Evolutionary conservation across 2,113 vertebrate species (phyloP).

Genomic region (Neopipo cinnamomea): DNA sequence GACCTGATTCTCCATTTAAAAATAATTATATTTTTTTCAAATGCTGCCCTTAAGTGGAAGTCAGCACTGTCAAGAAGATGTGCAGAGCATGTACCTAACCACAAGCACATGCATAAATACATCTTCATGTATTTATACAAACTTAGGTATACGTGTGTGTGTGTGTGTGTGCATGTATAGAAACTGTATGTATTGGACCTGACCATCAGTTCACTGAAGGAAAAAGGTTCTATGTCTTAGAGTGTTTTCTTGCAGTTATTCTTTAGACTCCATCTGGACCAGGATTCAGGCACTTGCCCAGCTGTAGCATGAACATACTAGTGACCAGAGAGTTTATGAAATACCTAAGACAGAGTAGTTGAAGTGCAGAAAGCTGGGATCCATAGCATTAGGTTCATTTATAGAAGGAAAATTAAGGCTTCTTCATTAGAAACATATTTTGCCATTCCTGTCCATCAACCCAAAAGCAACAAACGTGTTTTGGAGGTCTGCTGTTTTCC

Average conservation of each 20-base stretch:
- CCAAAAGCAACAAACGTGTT: neutral
- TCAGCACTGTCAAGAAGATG: neutral
- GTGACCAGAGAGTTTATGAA: neutral
- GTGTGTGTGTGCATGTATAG: neutral
- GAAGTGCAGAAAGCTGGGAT: neutral
- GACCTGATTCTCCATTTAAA: neutral
- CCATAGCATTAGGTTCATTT: neutral
- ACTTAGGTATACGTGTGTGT: fast-evolving
- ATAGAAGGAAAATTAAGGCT: neutral
- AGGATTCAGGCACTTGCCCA: neutral
- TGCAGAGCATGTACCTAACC: neutral
- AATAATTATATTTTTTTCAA: neutral
- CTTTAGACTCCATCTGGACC: neutral
- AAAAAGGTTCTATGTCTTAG: neutral
- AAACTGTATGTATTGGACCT: neutral
- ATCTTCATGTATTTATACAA: neutral
- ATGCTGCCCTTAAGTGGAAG: neutral
- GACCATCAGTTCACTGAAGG: neutral
- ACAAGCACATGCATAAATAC: neutral
- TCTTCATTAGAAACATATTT: neutral
- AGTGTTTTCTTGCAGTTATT: neutral
- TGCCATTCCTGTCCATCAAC: neutral
- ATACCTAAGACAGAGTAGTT: neutral
- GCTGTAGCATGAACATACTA: neutral
- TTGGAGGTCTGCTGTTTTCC: neutral